Percentiles rank a stretch among this genome's conserved stretches.
These are phyloP conservation scores for Cercopithecus mona DNA, from an alignment of 2,113 vertebrate species.

Conservation along the genomic window DNA sequence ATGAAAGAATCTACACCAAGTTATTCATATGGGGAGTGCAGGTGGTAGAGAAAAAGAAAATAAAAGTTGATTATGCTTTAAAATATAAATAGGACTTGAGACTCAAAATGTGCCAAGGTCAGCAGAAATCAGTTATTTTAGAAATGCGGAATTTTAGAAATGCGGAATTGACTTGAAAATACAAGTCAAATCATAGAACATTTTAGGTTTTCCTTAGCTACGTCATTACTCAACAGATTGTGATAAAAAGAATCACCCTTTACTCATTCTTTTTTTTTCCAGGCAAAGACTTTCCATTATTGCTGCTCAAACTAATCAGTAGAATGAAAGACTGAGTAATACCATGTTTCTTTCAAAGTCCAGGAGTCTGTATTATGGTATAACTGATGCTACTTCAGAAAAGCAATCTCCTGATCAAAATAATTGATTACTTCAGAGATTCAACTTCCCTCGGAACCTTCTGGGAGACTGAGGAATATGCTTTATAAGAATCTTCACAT, in stretches of 20 bases:
- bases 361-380: background rate
- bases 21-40: background rate
- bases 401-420: background rate
- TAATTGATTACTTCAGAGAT: background rate
- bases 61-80: background rate
- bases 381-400: background rate
- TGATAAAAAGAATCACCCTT: background rate
- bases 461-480: background rate
- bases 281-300: background rate
- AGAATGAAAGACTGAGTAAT: background rate
- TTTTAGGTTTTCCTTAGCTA: background rate
- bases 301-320: background rate
- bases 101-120: background rate
- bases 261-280: background rate
- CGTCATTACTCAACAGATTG: background rate
- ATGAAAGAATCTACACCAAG: background rate
- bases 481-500: background rate
- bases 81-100: background rate
- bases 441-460: background rate
- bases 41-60: background rate
- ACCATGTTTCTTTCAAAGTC: background rate
- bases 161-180: background rate
- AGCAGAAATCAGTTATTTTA: background rate
- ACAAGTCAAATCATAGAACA: background rate
- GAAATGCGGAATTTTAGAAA: background rate